Percentiles rank a stretch among this genome's conserved stretches.
Conservation (phyloP, 1,140 invertebrate genomes). For the Apolygus lucorum region DNA sequence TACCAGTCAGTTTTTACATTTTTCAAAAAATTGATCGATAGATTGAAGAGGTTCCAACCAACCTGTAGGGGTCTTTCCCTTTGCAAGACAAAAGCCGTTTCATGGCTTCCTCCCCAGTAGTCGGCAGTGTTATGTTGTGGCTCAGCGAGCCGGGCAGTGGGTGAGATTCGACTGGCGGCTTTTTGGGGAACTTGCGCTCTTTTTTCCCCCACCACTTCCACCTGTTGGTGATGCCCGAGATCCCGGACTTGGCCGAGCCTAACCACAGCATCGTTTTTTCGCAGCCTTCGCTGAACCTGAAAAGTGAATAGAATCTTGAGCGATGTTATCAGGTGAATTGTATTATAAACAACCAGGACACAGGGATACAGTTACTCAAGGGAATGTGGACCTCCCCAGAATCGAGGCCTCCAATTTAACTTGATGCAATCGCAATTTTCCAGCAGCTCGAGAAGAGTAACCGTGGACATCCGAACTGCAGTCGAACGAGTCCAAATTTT, state of each 20-base stretch:
- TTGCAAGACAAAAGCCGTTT: conserved; percentile 82
- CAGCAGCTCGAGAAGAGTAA: too few relatives aligned
- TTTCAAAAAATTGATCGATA: background rate
- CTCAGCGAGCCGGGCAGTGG: conserved; percentile 51
- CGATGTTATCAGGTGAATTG: too few relatives aligned
- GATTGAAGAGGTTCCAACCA: background rate
- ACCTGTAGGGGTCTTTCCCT: conserved; percentile 90
- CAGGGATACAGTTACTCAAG: too few relatives aligned
- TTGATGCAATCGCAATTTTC: too few relatives aligned
- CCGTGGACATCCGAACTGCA: too few relatives aligned
- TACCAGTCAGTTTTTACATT: background rate
- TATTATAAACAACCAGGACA: too few relatives aligned
- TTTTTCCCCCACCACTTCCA: conserved; percentile 14
- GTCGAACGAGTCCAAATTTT: too few relatives aligned
- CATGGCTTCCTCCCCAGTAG: conserved; percentile 89
- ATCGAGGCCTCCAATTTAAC: too few relatives aligned
- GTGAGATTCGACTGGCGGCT: conserved; percentile 15
- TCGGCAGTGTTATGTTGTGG: conserved; percentile 71
- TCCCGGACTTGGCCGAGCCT: background rate
- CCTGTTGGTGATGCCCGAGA: background rate
- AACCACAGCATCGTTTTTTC: background rate
- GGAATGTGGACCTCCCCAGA: too few relatives aligned
- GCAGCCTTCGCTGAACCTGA: background rate
- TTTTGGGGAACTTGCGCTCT: conserved; percentile 6
- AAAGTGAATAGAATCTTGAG: too few relatives aligned